These are phyloP conservation scores for Drosophila sproati DNA, from an alignment of 1,140 invertebrate species.

Conservation along the genomic window DNA sequence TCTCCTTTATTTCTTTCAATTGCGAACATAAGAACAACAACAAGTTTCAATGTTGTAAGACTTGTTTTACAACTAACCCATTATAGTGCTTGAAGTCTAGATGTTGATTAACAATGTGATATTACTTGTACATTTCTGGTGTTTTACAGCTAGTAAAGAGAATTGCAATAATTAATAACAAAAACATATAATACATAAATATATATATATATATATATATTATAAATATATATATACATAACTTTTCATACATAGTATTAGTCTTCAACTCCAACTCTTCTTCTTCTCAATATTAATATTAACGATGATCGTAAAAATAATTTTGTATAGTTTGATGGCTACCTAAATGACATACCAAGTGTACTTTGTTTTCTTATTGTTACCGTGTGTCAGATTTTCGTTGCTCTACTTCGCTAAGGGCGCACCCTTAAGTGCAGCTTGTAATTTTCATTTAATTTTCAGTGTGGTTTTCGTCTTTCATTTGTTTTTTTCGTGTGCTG, in stretches of 20 bases:
- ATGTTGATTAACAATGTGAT: neutral
- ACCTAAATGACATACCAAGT: neutral
- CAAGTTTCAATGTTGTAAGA: conserved; percentile 7
- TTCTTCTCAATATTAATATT: neutral
- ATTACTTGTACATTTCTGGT: neutral
- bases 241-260: too few relatives aligned
- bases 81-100: conserved; percentile 5
- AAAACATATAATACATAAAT: too few relatives aligned
- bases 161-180: neutral
- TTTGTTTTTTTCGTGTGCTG: conserved; percentile 20
- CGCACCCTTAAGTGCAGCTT: conserved; percentile 60
- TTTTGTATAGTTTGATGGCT: neutral
- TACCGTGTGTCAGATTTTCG: conserved; percentile 35
- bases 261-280: too few relatives aligned
- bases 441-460: conserved; percentile 79
- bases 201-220: too few relatives aligned
- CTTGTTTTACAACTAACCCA: conserved; percentile 8
- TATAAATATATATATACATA: too few relatives aligned
- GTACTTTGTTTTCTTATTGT: conserved; percentile 5
- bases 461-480: conserved; percentile 54
- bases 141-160: neutral
- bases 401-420: conserved; percentile 14
- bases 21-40: conserved; percentile 10
- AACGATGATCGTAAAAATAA: neutral
- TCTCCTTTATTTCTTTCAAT: conserved; percentile 27